Percentiles rank a stretch among this genome's conserved stretches.
These are phyloP conservation scores for Cyrtodaria siliqua DNA, from an alignment of 2,888 invertebrate species.

Conservation along the genomic window DNA sequence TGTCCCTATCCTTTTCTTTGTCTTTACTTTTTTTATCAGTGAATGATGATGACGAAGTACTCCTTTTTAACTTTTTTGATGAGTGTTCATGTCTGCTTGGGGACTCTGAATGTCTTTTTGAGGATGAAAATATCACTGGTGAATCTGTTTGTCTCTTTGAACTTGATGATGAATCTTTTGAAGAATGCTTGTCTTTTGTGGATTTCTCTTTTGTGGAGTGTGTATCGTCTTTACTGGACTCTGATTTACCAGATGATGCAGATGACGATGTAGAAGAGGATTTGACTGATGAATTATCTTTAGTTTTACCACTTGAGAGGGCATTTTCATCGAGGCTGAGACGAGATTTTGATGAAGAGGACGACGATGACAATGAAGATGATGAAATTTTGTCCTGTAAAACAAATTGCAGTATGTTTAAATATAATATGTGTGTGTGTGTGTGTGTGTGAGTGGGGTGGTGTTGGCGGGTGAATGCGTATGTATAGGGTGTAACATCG, in stretches of 20 bases:
- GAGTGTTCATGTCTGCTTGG: constrained; percentile 51
- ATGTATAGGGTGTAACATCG: too few species aligned
- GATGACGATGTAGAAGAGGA: constrained; percentile 37
- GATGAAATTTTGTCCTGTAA: too few species aligned
- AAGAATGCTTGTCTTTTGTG: constrained; percentile 44
- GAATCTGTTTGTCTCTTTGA: constrained; percentile 45
- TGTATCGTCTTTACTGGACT: constrained; percentile 31
- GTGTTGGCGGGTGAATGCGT: too few species aligned
- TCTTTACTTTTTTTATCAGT: constrained; percentile 36
- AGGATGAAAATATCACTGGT: constrained; percentile 22
- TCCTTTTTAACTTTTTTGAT: constrained; percentile 45
- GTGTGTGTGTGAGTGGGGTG: too few species aligned
- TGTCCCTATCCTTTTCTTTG: constrained; percentile 24
- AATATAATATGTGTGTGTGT: too few species aligned
- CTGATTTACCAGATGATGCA: constrained; percentile 33
- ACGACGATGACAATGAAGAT: too few species aligned
- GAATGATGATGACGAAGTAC: constrained; percentile 44
- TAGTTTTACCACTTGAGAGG: neutral
- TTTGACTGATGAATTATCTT: constrained; percentile 3
- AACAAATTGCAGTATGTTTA: too few species aligned
- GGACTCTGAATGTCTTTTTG: constrained; percentile 66
- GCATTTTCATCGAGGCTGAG: constrained; percentile 52
- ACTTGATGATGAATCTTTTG: constrained; percentile 42
- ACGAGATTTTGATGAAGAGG: constrained; percentile 29
- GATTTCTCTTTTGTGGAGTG: constrained; percentile 40